Percentiles rank a stretch among this genome's conserved stretches.
phyloP scores from a whole-genome alignment of 23 tunicate species.

The Oikopleura albicans region DNA sequence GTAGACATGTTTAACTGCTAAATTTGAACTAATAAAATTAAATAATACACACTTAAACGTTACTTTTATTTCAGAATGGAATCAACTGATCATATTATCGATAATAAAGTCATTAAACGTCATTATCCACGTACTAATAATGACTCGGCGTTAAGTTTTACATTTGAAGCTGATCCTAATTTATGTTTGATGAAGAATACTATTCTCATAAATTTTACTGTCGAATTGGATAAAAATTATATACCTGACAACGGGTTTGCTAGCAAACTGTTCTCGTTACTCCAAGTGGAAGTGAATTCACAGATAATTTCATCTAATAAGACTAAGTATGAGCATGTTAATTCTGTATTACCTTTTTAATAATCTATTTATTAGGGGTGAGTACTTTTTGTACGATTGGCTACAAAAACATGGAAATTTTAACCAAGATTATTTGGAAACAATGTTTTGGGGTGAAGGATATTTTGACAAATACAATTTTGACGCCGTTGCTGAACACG shows the following conservation, averaged over 20 bases:
- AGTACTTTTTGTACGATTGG: background rate
- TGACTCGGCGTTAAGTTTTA: background rate
- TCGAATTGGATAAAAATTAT: background rate
- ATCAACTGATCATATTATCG: background rate
- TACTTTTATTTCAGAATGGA: background rate
- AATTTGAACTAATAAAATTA: background rate
- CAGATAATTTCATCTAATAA: background rate
- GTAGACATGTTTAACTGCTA: too few relatives aligned
- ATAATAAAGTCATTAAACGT: background rate
- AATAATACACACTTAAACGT: background rate
- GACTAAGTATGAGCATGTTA: background rate
- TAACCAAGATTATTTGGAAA: background rate
- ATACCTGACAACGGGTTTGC: background rate
- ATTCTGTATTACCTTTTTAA: background rate
- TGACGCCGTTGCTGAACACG: background rate
- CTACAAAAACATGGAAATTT: background rate
- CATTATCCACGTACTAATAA: background rate
- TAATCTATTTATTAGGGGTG: background rate
- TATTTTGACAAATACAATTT: background rate
- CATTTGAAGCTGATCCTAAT: constrained; percentile 6
- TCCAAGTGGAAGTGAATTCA: background rate
- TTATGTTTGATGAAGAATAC: background rate
- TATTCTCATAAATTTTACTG: background rate
- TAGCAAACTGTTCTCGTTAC: background rate
- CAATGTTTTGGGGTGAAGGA: background rate